Evolutionary conservation across 1,140 invertebrate genomes (phyloP).

Genomic region (Carposina sasakii): DNA sequence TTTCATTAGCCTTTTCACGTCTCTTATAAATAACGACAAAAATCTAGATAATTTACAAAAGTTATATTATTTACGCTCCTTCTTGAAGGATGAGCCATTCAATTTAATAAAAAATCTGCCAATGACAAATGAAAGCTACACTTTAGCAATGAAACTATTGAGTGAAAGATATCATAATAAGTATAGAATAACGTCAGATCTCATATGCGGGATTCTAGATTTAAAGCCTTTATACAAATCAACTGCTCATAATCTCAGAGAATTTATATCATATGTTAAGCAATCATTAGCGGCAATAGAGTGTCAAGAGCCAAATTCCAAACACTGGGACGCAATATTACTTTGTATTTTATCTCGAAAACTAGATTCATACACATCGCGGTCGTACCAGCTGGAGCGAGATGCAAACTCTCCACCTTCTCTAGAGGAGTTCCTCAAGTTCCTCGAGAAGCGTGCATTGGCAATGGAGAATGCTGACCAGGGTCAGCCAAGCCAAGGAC

Average conservation of each 20-base stretch:
- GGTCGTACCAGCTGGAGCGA: slow-evolving; percentile 11
- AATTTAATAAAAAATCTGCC: slow-evolving; percentile 18
- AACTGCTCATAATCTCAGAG: slow-evolving; percentile 8
- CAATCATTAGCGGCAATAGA: slow-evolving; percentile 11
- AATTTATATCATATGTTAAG: slow-evolving; percentile 8
- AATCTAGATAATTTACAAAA: slow-evolving; percentile 11
- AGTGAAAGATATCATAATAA: slow-evolving; percentile 8
- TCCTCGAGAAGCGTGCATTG: slow-evolving; percentile 13
- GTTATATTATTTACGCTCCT: slow-evolving; percentile 14
- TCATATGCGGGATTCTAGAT: neutral
- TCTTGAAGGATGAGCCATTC: slow-evolving; percentile 11
- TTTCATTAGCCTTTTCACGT: slow-evolving; percentile 9
- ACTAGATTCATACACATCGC: slow-evolving; percentile 7
- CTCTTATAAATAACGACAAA: slow-evolving; percentile 13
- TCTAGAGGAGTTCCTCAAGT: slow-evolving; percentile 7
- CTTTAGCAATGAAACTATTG: slow-evolving; percentile 6
- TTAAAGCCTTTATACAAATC: neutral
- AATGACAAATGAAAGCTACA: slow-evolving; percentile 4
- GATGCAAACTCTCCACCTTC: neutral
- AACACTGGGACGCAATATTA: slow-evolving; percentile 11
- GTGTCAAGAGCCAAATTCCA: slow-evolving; percentile 6
- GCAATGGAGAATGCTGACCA: slow-evolving; percentile 11
- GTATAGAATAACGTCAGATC: slow-evolving; percentile 9
- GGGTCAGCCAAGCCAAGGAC: neutral
- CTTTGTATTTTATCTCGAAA: slow-evolving; percentile 14